Evolutionary conservation across 1,140 invertebrate genomes (phyloP), one percentile per base, ranked within the genome.

Genomic region (Tetragnatha versicolor): DNA sequence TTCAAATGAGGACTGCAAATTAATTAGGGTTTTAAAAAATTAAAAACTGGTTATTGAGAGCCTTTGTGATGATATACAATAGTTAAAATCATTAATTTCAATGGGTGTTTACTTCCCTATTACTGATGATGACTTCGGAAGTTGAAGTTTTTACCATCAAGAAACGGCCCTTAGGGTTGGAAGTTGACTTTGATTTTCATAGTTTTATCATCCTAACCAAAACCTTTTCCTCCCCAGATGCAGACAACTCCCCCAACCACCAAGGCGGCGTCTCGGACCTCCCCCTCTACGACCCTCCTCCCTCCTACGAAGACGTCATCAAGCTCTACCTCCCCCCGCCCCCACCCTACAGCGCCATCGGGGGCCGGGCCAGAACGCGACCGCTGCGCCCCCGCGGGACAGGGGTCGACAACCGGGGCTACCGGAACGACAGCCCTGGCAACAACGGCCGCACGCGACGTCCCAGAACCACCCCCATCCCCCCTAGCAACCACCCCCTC

Each of bases 301-400:
- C 81, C 17, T 75, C 81, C 4, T 82, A 82, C 25, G 81, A 82
- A 53, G 81, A 82, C 22, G 81, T 81, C 10, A 69, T 80, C 22
- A 82, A 82, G 33, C 68, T 79, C 6, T 82, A 81, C 39, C 49
- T 77, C 17, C 75, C 75, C n/a, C 81, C 81, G 9, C 81, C 80
- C 9, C 81, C 80, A 0, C 61, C 80, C n/a, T 81, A 82, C 29
- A 73, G 53, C 14, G 79, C 51, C 22, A 55, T 81, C 37, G n/a
- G n/a, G n/a, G 66, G 68, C 47, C 42, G 78, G 6, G 42, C 25
- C 14, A 42, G 61, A 20, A 29, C 37, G 6, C 45, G 65, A 25
- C 10, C 27, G 4, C 42, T 12, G 17, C 63, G 68, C n/a, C 42
- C 42, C 10, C 53, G 55, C 3, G 14, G n/a, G n/a, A 25, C 27